Evolutionary conservation across 2,797 vertebrate species (phyloP), one percentile per base, ranked within the genome.

Genomic region (Ctenopoma kingsleyae): DNA sequence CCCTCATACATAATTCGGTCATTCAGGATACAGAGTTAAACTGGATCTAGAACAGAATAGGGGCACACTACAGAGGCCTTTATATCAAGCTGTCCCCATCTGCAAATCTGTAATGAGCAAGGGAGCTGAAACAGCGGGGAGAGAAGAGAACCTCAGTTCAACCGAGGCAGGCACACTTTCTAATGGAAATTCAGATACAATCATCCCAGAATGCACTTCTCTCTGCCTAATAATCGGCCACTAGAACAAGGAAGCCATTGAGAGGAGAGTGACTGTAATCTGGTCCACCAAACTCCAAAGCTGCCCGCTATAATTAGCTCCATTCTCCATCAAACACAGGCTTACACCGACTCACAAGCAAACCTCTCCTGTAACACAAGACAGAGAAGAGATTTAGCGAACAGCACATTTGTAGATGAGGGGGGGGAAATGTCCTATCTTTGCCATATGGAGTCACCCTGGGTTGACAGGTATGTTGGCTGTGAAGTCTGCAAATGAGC

Each of bases 171-270:
- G 83, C 86, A 90, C 90, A 94, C 91, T 92, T 94, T 93, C 90
- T 93, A 92, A 94, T 93, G 91, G 92, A 93, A 94, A 95, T 93
- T 93, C 86, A 87, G 93, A 94, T 91, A 87, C 85, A 92, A 91
- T 94, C 89, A 89, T 92, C 93, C 92, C 91, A 93, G 92, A 95
- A 93, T 92, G 90, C 91, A 91, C 89, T 90, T 92, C 92, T 93
- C 89, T 61, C 88, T 88, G 88, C 87, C 86, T 85, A 90, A 92
- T 94, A 94, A 94, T 94, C 89, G 70, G 85, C 87, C 80, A 81
- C 82, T 77, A 91, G 89, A 93, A 95, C 94, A 95, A 94, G 92
- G 93, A 88, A 51, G 71, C 89, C 89, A 94, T 95, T 95, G 91
- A 94, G 86, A 80, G 78, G 71, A 87, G 77, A 91, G 89, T 76